Evolutionary conservation across 2,113 vertebrate species (phyloP).

Genomic region (Spea multiplicata): DNA sequence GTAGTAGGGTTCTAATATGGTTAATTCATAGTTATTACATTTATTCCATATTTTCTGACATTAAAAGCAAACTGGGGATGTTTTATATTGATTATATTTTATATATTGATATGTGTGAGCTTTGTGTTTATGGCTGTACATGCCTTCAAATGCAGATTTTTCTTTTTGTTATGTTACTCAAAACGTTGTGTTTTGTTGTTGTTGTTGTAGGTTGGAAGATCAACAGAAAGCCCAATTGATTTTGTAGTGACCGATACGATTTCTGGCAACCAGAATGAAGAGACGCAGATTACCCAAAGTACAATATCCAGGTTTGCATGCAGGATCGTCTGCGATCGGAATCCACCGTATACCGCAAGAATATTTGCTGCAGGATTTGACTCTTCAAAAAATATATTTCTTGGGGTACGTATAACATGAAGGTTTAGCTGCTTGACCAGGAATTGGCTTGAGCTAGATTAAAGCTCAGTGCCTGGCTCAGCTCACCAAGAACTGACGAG

Average conservation of each 20-base stretch:
- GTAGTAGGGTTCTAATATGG: too few relatives aligned
- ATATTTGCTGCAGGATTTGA: constrained; percentile 97
- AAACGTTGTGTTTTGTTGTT: background rate
- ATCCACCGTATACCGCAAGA: constrained; percentile 83
- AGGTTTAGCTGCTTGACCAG: too few relatives aligned
- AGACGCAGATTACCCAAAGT: constrained; percentile 92
- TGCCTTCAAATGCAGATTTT: too few relatives aligned
- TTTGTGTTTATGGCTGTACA: too few relatives aligned
- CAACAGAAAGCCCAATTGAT: constrained; percentile 96
- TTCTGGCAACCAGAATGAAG: constrained; percentile 84
- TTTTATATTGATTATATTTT: too few relatives aligned
- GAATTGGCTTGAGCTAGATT: too few relatives aligned
- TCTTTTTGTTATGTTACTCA: background rate
- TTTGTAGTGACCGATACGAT: constrained; percentile 97
- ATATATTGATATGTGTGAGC: too few relatives aligned
- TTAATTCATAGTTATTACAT: too few relatives aligned
- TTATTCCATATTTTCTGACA: too few relatives aligned
- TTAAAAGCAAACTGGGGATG: too few relatives aligned
- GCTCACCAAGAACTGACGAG: too few relatives aligned
- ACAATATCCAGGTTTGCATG: constrained; percentile 98
- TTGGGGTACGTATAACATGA: constrained; percentile 77
- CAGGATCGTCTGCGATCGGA: constrained; percentile 91
- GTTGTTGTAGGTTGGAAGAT: constrained; percentile 89
- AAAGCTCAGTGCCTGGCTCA: too few relatives aligned
- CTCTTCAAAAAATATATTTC: constrained; percentile 98